A percentile compares a stretch with the other conserved stretches of the same genome.
phyloP scores from a whole-genome alignment of 2,113 vertebrate genomes.

The Cricetomys ansorgei region DNA sequence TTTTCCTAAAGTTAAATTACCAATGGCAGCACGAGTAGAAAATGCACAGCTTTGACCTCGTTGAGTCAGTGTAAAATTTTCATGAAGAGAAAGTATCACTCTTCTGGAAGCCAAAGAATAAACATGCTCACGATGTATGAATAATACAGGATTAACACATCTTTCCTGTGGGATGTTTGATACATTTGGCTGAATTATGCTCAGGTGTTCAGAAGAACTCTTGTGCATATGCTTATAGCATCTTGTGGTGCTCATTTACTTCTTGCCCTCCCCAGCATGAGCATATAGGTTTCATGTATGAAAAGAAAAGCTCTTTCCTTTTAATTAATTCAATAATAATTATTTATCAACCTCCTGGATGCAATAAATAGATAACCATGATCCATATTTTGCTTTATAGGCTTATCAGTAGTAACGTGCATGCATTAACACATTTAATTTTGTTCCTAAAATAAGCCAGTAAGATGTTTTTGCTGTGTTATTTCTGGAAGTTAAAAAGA shows the following conservation, averaged over 20 bases:
- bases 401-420: background rate
- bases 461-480: background rate
- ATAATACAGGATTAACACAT: background rate
- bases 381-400: background rate
- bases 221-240: too few species aligned
- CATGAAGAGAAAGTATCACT: background rate
- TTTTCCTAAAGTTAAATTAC: slow-evolving; percentile 16
- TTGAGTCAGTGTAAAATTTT: background rate
- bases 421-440: background rate
- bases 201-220: background rate
- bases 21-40: background rate
- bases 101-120: background rate
- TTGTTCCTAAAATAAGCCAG: background rate
- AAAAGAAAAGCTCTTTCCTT: background rate
- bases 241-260: background rate
- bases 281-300: background rate
- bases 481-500: background rate
- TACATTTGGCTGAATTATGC: background rate
- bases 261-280: background rate
- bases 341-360: background rate
- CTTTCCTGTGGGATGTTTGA: background rate
- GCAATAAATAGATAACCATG: background rate
- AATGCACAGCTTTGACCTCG: background rate
- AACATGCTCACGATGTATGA: background rate
- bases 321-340: background rate